Base-by-base conservation (phyloP, 2,797 vertebrate genomes). In the Sebastes diploproa region DNA sequence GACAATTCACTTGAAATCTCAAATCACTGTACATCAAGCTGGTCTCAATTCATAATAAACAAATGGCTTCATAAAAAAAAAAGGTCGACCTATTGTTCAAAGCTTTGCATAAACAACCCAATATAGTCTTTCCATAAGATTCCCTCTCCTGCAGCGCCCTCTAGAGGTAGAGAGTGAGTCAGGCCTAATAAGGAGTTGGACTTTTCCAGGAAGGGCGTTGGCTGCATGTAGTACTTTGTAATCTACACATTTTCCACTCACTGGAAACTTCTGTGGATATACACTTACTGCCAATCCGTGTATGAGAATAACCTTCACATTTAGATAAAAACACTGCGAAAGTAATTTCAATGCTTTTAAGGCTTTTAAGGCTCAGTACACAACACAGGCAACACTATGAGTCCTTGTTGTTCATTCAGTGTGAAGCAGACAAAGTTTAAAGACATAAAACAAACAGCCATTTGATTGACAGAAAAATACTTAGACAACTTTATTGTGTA, bases 401-500 rank as follows among this genome's bases (percentile, higher is more conserved):
- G 42, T 46, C 42, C 16, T 46, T 18, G 42, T 46, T 46, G 42
- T 46, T 68, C 14, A 63, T 20, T 55, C 52, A 73, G 2, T 11
- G 54, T 65, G 32, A 70, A 42, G 18, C 7, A 22, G 11, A 29
- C 16, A 23, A 6, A 12, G 8, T 72, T 55, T 16, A 10, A 42
- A 68, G 14, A 85, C 9, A 73, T 4, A 74, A 42, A 69, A 77
- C 12, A 81, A 30, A 84, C 27, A 76, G 56, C 7, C 32, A 60
- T 29, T 62, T 42, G 29, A 82, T 74, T 92, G 92, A 92, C 91
- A 95, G 89, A 94, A 95, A 95, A 95, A 95, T 94, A 95, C 87
- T 93, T 93, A 92, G 85, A 95, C 92, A 94, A 94, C 86, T 96
- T 96, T 96, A 96, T 96, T 96, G 95, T 92, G 89, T 95, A 96